Evolutionary conservation across 2,888 invertebrate genomes (phyloP).

Genomic region (Nesidiocoris tenuis): DNA sequence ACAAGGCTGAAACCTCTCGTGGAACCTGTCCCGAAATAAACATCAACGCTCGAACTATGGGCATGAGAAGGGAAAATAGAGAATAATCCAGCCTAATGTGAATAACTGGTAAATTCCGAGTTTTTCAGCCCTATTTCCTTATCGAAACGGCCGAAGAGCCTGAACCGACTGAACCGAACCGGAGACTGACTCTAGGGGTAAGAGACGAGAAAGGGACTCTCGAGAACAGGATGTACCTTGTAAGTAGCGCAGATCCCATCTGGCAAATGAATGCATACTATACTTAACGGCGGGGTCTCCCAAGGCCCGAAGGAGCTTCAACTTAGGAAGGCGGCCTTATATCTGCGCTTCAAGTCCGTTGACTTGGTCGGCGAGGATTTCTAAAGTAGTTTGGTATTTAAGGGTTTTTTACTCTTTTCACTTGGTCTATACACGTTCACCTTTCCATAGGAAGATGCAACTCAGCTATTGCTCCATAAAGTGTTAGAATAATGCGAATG

Average conservation of each 20-base stretch:
- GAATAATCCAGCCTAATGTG: background rate
- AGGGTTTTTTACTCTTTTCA: conserved; percentile 9
- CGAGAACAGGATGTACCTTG: conserved; percentile 39
- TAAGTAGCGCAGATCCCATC: conserved; percentile 43
- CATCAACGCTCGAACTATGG: background rate
- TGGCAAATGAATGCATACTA: conserved; percentile 40
- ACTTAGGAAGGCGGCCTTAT: background rate
- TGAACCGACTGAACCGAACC: background rate
- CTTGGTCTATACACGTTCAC: background rate
- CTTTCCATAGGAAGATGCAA: background rate
- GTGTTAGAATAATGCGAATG: background rate
- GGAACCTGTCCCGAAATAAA: conserved; percentile 35
- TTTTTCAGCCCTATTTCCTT: background rate
- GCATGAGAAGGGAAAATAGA: background rate
- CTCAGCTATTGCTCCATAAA: background rate
- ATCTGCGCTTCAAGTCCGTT: conserved; percentile 22
- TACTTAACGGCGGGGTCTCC: conserved; percentile 25
- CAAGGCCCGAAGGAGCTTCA: background rate
- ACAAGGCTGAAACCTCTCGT: background rate
- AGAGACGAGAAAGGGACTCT: conserved; percentile 16
- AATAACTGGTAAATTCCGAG: too few species aligned
- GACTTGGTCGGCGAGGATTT: conserved; percentile 7
- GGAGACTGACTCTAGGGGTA: background rate
- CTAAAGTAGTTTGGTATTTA: conserved; percentile 32
- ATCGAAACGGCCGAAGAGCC: background rate